Base-by-base conservation (phyloP, 1,140 invertebrate species). In the Myzus persicae region DNA sequence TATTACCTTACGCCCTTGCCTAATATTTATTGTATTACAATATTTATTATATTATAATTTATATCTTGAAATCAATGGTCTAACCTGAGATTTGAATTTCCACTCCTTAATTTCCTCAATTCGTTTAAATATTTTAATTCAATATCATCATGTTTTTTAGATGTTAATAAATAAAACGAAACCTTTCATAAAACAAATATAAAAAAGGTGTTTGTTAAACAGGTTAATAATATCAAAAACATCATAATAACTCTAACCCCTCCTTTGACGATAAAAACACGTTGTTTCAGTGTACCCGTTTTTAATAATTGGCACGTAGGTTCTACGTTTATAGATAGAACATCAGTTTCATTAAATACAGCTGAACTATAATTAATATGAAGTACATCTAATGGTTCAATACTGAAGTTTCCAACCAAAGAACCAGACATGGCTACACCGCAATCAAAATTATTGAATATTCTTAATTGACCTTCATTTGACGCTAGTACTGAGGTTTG, bases 391-490 rank as follows among this genome's bases (percentile, higher is more conserved):
- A 93, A 36, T 18, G 93, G 67, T 31, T 87, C 46, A 54, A 91
- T 82, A 51, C 11, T 42, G 8, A 22, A 97, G 40, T 42, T 46
- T 42, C n/a, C 40, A 36, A 81, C 11, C 14, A 93, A n/a, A n/a
- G 90, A 36, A 38, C 44, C 38, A 1, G 82, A 90, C 9, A 94
- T 20, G 9, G 36, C 40, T 9, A 94, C 93, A 8, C 40, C 22
- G 67, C 94, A 94, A n/a, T 91, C 54, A 59, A 96, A 94, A 4
- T 96, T 95, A 94, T 98, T 98, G 94, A 97, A 97, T 93, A 98
- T 95, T 93, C 97, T 96, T 67, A 98, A 93, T 95, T 98, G 97
- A 0, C 96, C 95, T 42, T 96, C 94, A 26, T 96, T 96, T 76
- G 59, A 42, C 9, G 40, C 31, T 7, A n/a, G 9, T n/a, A 40